Evolutionary conservation across 2,797 vertebrate genomes (phyloP), one percentile per base, ranked within the genome.

Genomic region (Sarcophilus harrisii): DNA sequence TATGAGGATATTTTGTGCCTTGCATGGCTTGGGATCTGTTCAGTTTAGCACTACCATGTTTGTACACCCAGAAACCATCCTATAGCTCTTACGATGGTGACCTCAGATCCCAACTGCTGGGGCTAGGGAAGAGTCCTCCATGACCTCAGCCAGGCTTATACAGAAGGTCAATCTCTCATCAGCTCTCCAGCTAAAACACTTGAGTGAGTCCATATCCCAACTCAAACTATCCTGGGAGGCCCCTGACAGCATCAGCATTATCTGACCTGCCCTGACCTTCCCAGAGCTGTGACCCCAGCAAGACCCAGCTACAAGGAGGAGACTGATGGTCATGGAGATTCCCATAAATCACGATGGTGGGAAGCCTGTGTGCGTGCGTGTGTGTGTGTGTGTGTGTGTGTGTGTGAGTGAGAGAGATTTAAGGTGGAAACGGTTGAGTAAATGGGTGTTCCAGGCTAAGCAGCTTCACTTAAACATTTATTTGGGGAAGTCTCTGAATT

Each of bases 241-340:
- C 95, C 21, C 93, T 92, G 95, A 91, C 14, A 96, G 94, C 87
- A 45, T 73, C 73, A 32, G 8, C 60, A 90, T 10, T 96, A 95
- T 94, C 94, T 97, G 97, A 96, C 96, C 97, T 12, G 32, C 24
- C 10, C 29, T 0, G 66, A 91, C 96, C 91, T 94, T 32, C 5
- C 32, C 0, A 10, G 92, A 96, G 97, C 58, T 2, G 0, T 24
- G 94, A 97, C 96, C 95, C 92, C 91, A 16, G 89, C 14, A 38
- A 32, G 94, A 91, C 94, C 87, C 60, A 91, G 97, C 92, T 8
- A 16, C 0, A 14, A 12, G 93, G 58, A 94, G 57, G 2, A 93
- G 96, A 60, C n/a, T 28, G 91, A 95, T 3, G 8, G 28, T 57
- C 94, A 38, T 38, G 11, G 9, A 57, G 45, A n/a, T 62, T 57